Base-by-base conservation (phyloP, 1,140 invertebrate genomes). In the Drosophila sp. region DNA sequence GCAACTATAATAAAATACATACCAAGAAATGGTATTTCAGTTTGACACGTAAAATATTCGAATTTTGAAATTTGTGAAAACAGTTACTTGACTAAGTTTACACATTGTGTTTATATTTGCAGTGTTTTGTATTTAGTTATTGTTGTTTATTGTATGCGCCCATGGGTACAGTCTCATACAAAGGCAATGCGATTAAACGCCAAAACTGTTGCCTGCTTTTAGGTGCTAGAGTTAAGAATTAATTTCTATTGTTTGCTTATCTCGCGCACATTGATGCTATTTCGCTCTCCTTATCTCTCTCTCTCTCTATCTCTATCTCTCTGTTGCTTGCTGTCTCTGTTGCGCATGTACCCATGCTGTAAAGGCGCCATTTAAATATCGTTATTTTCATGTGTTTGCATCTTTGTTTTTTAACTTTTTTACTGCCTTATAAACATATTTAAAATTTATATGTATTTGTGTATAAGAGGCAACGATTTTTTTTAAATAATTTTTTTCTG, bases 391-490 rank as follows among this genome's bases (percentile, higher is more conserved):
- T 38, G 41, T 16, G 8, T 29, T 50, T 50, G 48, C 6, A 14
- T 21, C n/a, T 16, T 1, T 36, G 50, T 9, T n/a, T 4, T 46
- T 34, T 7, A 27, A 3, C 50, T 18, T 66, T 6, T 61, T 61
- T 27, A 61, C 16, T 61, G 43, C 29, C 32, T 61, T 61, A 50
- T 61, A 21, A 50, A 48, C 32, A 25, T 50, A 48, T 48, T 61
- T 61, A 61, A 61, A 48, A 38, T 21, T 50, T 75, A 29, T 53
- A 29, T 53, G 32, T 53, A 34, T 51, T 11, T 32, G 7, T 51
- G 13, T 51, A 29, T 48, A 48, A 32, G 46, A 62, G 58, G 43
- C 13, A 80, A 80, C 66, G 38, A 72, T 80, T 74, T 59, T 80
- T 74, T 59, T 7, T 64, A 14, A 16, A 14, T 63, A 51, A 61